Percentiles rank a stretch among this genome's conserved stretches.
Conservation (phyloP, 2,113 vertebrate species). For the Nothobranchius kuhntae region DNA sequence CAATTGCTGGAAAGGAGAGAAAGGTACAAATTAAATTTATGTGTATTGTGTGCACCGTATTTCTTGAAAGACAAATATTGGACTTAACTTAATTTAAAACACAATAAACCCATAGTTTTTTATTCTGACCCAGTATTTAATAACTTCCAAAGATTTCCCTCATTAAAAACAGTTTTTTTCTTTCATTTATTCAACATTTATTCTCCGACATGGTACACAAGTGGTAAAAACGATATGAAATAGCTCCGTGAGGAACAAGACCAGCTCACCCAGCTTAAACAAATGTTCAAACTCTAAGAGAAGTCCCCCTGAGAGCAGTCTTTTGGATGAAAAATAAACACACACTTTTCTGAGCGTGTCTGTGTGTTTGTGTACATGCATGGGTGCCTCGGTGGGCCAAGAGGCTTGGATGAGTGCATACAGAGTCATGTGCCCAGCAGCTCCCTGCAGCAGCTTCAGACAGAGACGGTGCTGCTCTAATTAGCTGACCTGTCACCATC, state of each 20-base stretch:
- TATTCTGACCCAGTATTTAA: too few species aligned
- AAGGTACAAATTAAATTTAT: too few species aligned
- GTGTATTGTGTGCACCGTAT: too few species aligned
- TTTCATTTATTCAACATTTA: too few species aligned
- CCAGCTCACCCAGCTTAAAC: not conserved
- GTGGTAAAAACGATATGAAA: too few species aligned
- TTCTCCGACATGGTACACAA: too few species aligned
- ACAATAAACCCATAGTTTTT: too few species aligned
- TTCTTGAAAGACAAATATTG: too few species aligned
- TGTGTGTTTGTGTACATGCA: slow-evolving; percentile 33
- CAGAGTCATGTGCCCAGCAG: slow-evolving; percentile 66
- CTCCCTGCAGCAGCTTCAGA: slow-evolving; percentile 57
- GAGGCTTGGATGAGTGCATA: slow-evolving; percentile 50
- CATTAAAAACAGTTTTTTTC: too few species aligned
- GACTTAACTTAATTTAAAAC: too few species aligned
- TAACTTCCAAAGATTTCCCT: too few species aligned
- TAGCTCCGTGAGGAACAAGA: not conserved
- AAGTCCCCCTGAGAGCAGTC: not conserved
- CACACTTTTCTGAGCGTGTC: slow-evolving; percentile 12
- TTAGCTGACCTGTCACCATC: slow-evolving; percentile 69
- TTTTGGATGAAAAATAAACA: slow-evolving; percentile 4
- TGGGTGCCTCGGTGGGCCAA: slow-evolving; percentile 26
- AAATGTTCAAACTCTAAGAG: not conserved
- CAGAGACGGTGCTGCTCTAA: slow-evolving; percentile 62
- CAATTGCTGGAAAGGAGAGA: too few species aligned